Base-by-base conservation (phyloP, 2,888 invertebrate genomes). In the Dione juno region DNA sequence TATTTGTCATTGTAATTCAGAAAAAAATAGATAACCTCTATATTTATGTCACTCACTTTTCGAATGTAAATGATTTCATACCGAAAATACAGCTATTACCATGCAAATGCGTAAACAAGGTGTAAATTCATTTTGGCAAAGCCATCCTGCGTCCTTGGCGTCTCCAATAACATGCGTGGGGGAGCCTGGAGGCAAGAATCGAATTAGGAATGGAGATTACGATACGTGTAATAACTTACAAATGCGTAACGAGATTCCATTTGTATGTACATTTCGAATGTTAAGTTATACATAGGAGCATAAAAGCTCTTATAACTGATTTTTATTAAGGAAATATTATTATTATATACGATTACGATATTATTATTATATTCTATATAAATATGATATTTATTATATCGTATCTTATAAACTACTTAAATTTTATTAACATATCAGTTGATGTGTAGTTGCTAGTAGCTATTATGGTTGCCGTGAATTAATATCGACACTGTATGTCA, bases 31-130 rank as follows among this genome's bases (percentile, higher is more conserved):
- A n/a, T n/a, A n/a, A n/a, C n/a, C n/a, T n/a, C n/a, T n/a, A n/a
- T n/a, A n/a, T n/a, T n/a, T n/a, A n/a, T n/a, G n/a, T n/a, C n/a
- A n/a, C n/a, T n/a, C n/a, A n/a, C 63, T 50, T 48, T 48, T 50
- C 8, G 13, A 19, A 50, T 35, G 37, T 48, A 63, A 63, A 63
- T 50, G 50, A 64, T 50, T 35, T 11, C 37, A 58, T 19, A 58
- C 7, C 28, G 43, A 70, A 66, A 52, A 61, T 54, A 48, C 64
- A 57, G 58, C 53, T 40, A 70, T 72, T 48, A 70, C 58, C 52
- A 72, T 67, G 72, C 70, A 70, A 72, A 72, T 67, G 45, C 61
- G 61, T 43, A 58, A 70, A 72, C 72, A 72, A 70, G 72, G 72
- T 72, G 72, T 72, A 67, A 65, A 70, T 70, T 67, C 67, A 70